Conservation (phyloP, 2,113 vertebrate genomes). For the Pardalotus punctatus region DNA sequence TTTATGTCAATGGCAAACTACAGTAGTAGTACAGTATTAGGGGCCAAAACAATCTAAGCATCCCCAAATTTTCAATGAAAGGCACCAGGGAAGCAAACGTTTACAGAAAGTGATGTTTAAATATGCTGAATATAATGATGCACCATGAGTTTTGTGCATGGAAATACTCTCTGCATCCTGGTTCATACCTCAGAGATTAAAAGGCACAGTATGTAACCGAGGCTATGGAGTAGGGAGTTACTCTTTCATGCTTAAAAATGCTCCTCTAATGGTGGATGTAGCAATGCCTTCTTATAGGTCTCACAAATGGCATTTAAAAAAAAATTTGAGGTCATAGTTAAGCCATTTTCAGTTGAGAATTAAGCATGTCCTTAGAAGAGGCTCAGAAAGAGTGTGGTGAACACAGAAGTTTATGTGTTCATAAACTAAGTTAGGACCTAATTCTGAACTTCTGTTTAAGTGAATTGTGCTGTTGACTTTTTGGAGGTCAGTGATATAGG, state of each 20-base stretch:
- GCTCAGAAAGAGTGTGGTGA: not conserved
- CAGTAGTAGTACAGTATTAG: not conserved
- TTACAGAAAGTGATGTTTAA: not conserved
- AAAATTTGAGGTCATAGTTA: not conserved
- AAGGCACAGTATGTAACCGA: not conserved
- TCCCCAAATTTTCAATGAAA: not conserved
- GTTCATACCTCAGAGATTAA: not conserved
- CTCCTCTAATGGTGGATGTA: not conserved
- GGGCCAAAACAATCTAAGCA: not conserved
- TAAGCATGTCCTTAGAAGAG: not conserved
- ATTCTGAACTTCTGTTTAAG: not conserved
- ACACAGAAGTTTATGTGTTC: not conserved
- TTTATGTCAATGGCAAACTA: not conserved
- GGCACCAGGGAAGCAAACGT: not conserved
- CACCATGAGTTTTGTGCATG: rapidly evolving
- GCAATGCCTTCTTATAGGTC: not conserved
- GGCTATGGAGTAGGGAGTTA: not conserved
- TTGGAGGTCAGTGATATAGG: not conserved
- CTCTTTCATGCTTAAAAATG: not conserved
- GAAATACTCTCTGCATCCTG: not conserved
- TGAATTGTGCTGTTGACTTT: not conserved
- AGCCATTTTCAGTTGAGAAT: not conserved
- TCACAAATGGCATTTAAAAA: not conserved
- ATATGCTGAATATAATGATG: not conserved
- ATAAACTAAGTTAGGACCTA: not conserved